These are phyloP conservation scores for Nerophis lumbriciformis DNA, from an alignment of 2,113 vertebrate genomes.

Conservation along the genomic window DNA sequence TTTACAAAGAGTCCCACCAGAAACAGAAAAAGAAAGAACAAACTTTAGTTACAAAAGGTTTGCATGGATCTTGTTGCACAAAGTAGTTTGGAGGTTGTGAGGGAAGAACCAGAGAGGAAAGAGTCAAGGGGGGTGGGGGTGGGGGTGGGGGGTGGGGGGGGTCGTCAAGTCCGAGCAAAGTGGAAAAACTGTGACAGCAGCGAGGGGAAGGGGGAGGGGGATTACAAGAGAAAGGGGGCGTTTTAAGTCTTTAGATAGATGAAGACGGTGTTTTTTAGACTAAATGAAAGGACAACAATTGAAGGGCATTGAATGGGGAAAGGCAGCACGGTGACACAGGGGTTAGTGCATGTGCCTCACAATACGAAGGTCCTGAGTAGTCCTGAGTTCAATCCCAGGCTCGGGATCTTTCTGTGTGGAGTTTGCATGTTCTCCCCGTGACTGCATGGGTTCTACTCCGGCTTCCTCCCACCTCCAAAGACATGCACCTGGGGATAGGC, in stretches of 20 bases:
- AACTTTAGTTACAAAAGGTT: neutral
- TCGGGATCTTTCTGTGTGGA: too few relatives aligned
- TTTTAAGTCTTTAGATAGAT: conserved; percentile 15
- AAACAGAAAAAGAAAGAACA: neutral
- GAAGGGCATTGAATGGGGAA: too few relatives aligned
- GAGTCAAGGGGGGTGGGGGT: conserved; percentile 17
- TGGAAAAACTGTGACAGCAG: conserved; percentile 50
- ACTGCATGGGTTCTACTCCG: too few relatives aligned
- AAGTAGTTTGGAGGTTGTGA: neutral
- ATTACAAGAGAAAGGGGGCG: conserved; percentile 3
- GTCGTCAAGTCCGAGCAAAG: conserved; percentile 28
- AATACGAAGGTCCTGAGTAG: too few relatives aligned
- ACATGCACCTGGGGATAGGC: too few relatives aligned
- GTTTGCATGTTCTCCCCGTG: too few relatives aligned
- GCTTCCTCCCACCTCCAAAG: too few relatives aligned
- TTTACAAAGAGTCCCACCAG: too few relatives aligned
- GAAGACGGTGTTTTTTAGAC: neutral
- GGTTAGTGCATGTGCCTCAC: too few relatives aligned
- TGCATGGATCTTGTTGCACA: neutral
- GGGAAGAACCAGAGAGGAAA: conserved; percentile 28
- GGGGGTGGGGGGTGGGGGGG: conserved; percentile 11
- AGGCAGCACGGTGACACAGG: too few relatives aligned
- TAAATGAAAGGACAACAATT: too few relatives aligned
- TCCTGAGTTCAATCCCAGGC: too few relatives aligned
- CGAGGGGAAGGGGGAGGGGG: conserved; percentile 1